Evolutionary conservation across 1,140 invertebrate genomes (phyloP).

Genomic region (Brachystomella parvula): DNA sequence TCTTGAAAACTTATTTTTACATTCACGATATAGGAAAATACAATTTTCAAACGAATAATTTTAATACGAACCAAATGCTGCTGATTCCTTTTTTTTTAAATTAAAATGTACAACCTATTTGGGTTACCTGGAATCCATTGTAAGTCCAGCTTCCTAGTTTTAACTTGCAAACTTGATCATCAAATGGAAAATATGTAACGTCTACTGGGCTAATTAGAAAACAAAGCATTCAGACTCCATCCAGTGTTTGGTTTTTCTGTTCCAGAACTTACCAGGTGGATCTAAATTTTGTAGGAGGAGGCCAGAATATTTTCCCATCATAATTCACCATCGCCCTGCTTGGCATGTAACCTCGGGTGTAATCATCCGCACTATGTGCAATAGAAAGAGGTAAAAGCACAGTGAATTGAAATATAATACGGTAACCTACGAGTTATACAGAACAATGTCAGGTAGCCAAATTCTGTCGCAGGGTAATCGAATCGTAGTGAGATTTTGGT

Average conservation of each 20-base stretch:
- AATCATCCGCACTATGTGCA: slow-evolving; percentile 48
- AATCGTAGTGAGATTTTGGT: slow-evolving; percentile 46
- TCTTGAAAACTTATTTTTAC: no score
- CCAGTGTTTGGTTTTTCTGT: background rate
- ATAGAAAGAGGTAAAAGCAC: background rate
- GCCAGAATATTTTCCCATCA: slow-evolving; percentile 52
- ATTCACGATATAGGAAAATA: no score
- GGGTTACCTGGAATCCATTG: slow-evolving; percentile 49
- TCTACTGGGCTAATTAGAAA: slow-evolving; percentile 43
- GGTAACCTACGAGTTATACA: slow-evolving; percentile 50
- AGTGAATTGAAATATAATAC: slow-evolving; percentile 13
- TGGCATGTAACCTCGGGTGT: slow-evolving; percentile 50
- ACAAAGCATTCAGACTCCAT: slow-evolving; percentile 31
- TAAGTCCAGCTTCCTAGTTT: slow-evolving; percentile 54
- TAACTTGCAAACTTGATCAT: slow-evolving; percentile 52
- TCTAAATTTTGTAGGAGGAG: slow-evolving; percentile 51
- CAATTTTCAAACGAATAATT: no score
- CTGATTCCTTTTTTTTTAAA: no score
- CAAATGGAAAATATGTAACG: slow-evolving; percentile 55
- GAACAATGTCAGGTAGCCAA: slow-evolving; percentile 53
- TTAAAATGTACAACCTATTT: no score
- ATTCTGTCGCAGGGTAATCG: slow-evolving; percentile 49
- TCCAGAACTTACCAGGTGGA: slow-evolving; percentile 32
- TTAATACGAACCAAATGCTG: no score
- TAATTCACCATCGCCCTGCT: slow-evolving; percentile 49